Base-by-base conservation (phyloP, 2,113 vertebrate species). In the Todiramphus chloris region DNA sequence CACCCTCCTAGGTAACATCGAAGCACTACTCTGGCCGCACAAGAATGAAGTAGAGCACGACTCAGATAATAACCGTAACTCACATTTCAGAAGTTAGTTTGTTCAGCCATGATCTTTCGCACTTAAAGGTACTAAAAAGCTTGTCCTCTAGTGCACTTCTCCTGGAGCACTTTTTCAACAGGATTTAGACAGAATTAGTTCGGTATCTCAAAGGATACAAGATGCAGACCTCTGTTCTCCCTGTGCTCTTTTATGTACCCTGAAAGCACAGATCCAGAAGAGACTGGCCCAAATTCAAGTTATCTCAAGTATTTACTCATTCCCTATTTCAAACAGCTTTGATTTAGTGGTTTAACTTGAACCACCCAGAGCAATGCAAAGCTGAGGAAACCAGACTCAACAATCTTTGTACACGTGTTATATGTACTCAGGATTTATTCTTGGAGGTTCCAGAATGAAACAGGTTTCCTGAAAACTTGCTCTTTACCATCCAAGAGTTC, bases 311-410 rank as follows among this genome's bases (percentile, higher is more conserved):
- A 87, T 94, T 84, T 89, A 93, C 39, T 95, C 74, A 82, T 68
- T 94, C 48, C 18, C 24, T 53, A 16, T 89, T 96, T 89, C 96
- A 96, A 93, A 93, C 66, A 76, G 66, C 62, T 91, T 89, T 93
- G 87, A 95, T 93, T 93, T 85, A 96, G 70, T 78, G 58, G 73
- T 91, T 93, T 94, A 48, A 89, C 35, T 94, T 72, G 87, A 87
- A 84, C 69, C 14, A 95, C 73, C 43, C 68, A 94, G 48, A 89
- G 74, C 69, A 87, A 84, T 4, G 14, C 81, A 81, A 84, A 91
- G 66, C 87, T 62, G 69, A 87, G 74, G 48, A 60, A 91, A 79
- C 44, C 39, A 84, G 81, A 87, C 60, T 55, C 19, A 6, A 33
- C 73, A 14, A 70, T 58, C 74, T 64, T 48, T 28, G 69, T 60